Evolutionary conservation across 2,797 vertebrate species (phyloP).

Genomic region (Sebastes minor): DNA sequence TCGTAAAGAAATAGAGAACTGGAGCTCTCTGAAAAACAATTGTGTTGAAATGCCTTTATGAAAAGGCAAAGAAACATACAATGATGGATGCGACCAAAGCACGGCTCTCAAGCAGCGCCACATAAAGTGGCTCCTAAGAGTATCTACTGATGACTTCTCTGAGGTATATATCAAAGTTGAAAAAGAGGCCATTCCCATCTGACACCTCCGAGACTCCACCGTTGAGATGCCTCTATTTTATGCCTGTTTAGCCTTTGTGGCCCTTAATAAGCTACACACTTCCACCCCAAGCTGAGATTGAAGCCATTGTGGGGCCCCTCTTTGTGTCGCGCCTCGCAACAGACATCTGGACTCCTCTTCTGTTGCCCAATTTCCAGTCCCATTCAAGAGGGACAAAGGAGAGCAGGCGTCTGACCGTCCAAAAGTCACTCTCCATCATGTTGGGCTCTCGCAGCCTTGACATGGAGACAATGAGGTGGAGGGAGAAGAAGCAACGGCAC

Average conservation of each 20-base stretch:
- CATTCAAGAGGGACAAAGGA: constrained; percentile 74
- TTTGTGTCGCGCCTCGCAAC: constrained; percentile 59
- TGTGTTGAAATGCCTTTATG: not conserved
- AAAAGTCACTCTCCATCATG: constrained; percentile 77
- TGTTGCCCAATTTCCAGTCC: constrained; percentile 70
- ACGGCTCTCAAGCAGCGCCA: not conserved
- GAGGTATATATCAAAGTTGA: constrained; percentile 17
- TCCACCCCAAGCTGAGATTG: constrained; percentile 44
- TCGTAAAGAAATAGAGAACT: not conserved
- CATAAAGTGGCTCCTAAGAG: not conserved
- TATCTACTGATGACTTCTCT: constrained; percentile 7
- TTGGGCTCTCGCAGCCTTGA: constrained; percentile 60
- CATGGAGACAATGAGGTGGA: constrained; percentile 69
- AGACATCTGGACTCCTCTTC: constrained; percentile 78
- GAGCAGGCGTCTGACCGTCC: constrained; percentile 60
- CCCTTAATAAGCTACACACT: constrained; percentile 65
- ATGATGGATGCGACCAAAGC: not conserved
- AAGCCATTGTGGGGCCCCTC: constrained; percentile 53
- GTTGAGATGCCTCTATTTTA: constrained; percentile 59
- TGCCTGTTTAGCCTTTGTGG: constrained; percentile 60
- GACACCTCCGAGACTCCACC: constrained; percentile 24
- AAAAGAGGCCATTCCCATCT: constrained; percentile 31
- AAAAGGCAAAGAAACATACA: not conserved
- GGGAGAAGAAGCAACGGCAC: constrained; percentile 30
- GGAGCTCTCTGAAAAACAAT: not conserved